Percentiles rank a stretch among this genome's conserved stretches.
Conservation (phyloP, 2,888 invertebrate genomes). For the Anticlea derivata region DNA sequence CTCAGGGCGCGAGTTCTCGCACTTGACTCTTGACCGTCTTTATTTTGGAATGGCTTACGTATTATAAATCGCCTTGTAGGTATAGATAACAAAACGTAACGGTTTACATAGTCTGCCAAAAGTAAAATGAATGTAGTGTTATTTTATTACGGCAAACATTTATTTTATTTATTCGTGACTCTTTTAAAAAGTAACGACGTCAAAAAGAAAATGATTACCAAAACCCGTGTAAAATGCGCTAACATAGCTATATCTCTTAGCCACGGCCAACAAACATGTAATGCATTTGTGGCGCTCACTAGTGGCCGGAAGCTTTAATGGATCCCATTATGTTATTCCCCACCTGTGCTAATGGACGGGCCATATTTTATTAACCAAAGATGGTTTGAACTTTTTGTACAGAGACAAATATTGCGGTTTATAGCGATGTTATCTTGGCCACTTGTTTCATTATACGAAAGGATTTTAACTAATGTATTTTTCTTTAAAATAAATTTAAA, state of each 20-base stretch:
- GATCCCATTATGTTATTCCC: conserved; percentile 75
- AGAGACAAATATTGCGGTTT: conserved; percentile 1
- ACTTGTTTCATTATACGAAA: not conserved
- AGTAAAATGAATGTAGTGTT: no score
- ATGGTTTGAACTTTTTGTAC: conserved; percentile 15
- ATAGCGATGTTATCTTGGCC: not conserved
- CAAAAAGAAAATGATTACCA: not conserved
- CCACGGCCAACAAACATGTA: conserved; percentile 54
- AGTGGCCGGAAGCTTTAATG: conserved; percentile 64
- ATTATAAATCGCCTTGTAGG: no score
- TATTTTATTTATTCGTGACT: no score
- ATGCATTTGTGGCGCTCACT: conserved; percentile 47
- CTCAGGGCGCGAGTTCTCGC: no score
- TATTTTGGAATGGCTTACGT: no score
- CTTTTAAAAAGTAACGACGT: not conserved
- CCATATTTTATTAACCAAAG: conserved; percentile 67
- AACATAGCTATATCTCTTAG: conserved; percentile 39
- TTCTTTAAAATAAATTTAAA: no score
- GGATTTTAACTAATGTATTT: no score
- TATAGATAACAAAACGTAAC: no score
- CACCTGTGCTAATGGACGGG: conserved; percentile 79
- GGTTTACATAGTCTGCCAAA: no score
- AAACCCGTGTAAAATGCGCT: not conserved
- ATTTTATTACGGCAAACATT: no score
- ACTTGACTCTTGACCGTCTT: no score